These are phyloP conservation scores for Cylas formicarius DNA, from an alignment of 1,140 invertebrate genomes.

Conservation along the genomic window DNA sequence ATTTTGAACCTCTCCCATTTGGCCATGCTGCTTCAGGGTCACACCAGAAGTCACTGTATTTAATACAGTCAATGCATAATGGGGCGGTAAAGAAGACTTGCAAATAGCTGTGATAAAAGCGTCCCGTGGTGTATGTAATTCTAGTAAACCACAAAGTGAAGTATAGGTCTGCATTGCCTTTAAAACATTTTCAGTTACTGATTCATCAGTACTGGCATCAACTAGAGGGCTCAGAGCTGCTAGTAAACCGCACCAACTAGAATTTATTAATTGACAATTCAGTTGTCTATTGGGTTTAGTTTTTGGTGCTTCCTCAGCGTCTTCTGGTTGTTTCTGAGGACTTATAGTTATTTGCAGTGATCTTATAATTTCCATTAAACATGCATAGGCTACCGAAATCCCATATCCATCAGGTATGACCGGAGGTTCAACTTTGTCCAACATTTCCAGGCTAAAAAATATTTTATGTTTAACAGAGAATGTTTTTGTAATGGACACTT, in stretches of 20 bases:
- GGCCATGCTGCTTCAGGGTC: slow-evolving; percentile 37
- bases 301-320: slow-evolving; percentile 26
- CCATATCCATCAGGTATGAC: slow-evolving; percentile 90
- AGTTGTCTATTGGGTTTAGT: slow-evolving; percentile 50
- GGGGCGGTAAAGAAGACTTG: slow-evolving; percentile 88
- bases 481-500: slow-evolving; percentile 45
- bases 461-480: slow-evolving; percentile 10
- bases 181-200: slow-evolving; percentile 79
- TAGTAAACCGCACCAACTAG: slow-evolving; percentile 90
- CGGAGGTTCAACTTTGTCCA: slow-evolving; percentile 92
- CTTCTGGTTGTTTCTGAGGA: slow-evolving; percentile 42
- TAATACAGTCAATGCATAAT: slow-evolving; percentile 87
- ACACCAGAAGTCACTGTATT: slow-evolving; percentile 53
- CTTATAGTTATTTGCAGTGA: slow-evolving; percentile 67
- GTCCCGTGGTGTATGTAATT: slow-evolving; percentile 70
- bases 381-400: slow-evolving; percentile 88
- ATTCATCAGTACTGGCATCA: slow-evolving; percentile 93
- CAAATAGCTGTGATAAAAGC: slow-evolving; percentile 91
- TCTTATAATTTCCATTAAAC: slow-evolving; percentile 80
- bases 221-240: slow-evolving; percentile 85
- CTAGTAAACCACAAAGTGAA: slow-evolving; percentile 67
- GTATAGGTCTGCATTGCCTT: slow-evolving; percentile 86
- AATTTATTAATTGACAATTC: slow-evolving; percentile 77
- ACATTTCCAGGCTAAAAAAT: slow-evolving; percentile 77
- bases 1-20: slow-evolving; percentile 21